Evolutionary conservation across 2,888 invertebrate species (phyloP).

Genomic region (Torymus tubicola): DNA sequence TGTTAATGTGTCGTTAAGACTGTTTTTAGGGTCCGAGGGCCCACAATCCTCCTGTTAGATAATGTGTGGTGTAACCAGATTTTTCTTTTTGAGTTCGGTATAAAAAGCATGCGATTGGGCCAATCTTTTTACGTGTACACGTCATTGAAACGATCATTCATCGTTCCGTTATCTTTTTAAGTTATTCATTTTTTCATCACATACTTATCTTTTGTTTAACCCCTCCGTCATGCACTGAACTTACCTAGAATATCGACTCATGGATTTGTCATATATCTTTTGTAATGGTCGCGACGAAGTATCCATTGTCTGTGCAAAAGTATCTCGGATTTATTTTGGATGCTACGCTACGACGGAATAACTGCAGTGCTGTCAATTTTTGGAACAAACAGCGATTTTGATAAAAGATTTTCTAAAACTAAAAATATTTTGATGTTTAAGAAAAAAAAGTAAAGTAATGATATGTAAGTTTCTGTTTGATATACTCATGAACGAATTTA

Average conservation of each 20-base stretch:
- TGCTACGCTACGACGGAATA: constrained; percentile 1
- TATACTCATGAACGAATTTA: constrained; percentile 31
- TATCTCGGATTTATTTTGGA: neutral
- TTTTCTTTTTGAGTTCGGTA: constrained; percentile 42
- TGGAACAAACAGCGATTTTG: constrained; percentile 40
- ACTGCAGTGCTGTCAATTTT: constrained; percentile 46
- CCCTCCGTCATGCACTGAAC: constrained; percentile 38
- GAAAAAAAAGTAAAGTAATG: neutral
- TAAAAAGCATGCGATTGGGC: constrained; percentile 41
- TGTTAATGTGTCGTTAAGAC: constrained; percentile 60
- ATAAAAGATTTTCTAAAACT: constrained; percentile 47
- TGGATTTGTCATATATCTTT: constrained; percentile 30
- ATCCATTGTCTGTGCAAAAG: neutral
- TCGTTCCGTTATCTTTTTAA: constrained; percentile 21
- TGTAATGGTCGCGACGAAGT: constrained; percentile 17
- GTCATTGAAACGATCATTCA: constrained; percentile 18
- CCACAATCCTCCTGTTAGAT: constrained; percentile 59
- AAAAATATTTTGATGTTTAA: constrained; percentile 46
- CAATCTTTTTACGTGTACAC: constrained; percentile 26
- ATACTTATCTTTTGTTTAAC: constrained; percentile 21
- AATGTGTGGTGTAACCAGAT: constrained; percentile 59
- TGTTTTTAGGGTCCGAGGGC: constrained; percentile 60
- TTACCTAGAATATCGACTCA: constrained; percentile 36
- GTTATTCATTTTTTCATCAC: constrained; percentile 25
- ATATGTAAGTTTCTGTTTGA: constrained; percentile 30